Percentiles rank a stretch among this genome's conserved stretches.
Evolutionary conservation across 2,113 vertebrate genomes (phyloP).

Genomic region (Vulpes ferrilata): DNA sequence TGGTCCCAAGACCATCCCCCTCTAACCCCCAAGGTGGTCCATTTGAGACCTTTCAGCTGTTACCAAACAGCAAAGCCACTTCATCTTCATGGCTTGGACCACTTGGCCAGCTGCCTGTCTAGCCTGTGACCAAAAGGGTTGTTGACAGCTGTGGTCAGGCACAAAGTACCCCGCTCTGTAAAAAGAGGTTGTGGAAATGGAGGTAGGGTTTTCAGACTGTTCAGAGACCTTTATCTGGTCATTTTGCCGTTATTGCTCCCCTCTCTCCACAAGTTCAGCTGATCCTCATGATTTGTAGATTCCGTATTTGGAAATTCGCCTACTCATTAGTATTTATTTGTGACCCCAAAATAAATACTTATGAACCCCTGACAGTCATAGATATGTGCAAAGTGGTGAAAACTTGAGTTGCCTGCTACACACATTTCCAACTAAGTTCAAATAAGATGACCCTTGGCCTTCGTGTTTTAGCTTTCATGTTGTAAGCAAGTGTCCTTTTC

Average conservation of each 20-base stretch:
- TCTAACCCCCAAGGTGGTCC: no score
- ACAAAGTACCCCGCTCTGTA: neutral
- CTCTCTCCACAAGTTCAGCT: neutral
- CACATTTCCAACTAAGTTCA: neutral
- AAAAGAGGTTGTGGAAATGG: accelerated
- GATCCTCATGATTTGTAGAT: neutral
- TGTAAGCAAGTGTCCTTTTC: neutral
- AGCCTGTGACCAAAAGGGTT: neutral
- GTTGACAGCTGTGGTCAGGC: neutral
- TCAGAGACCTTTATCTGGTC: neutral
- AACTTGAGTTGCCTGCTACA: neutral
- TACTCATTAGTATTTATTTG: neutral
- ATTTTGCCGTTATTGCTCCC: neutral
- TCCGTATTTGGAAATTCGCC: neutral
- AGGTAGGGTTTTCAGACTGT: neutral
- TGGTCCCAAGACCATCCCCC: no score
- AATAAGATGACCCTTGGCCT: neutral
- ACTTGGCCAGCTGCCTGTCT: neutral
- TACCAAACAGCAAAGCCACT: neutral
- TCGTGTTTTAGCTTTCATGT: neutral
- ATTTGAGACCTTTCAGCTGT: neutral
- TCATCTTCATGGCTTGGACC: neutral
- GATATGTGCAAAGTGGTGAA: neutral
- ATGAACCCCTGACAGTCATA: neutral
- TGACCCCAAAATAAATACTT: neutral